Conservation (phyloP, 2,797 vertebrate species). For the Taenioides sp. region DNA sequence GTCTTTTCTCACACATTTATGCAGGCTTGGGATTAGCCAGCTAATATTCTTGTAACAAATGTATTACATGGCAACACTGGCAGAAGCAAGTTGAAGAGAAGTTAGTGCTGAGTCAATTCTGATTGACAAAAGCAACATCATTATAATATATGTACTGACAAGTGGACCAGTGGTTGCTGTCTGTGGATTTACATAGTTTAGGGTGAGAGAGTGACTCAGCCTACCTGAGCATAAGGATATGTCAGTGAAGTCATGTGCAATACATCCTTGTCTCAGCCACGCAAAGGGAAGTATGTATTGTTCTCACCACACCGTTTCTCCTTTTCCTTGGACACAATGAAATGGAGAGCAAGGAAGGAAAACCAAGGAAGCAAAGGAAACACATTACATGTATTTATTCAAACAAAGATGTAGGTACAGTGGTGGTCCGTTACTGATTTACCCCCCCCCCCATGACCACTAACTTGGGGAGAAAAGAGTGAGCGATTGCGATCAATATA, state of each 20-base stretch:
- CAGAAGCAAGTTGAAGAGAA: neutral
- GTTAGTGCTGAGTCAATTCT: neutral
- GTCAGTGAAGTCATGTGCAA: slow-evolving; percentile 51
- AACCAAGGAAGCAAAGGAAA: slow-evolving; percentile 8
- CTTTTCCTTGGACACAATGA: slow-evolving; percentile 54
- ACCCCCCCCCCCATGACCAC: no score
- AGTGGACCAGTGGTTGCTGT: neutral
- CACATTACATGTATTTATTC: slow-evolving; percentile 22
- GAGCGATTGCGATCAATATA: no score
- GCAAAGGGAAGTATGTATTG: slow-evolving; percentile 63
- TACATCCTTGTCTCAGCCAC: slow-evolving; percentile 21
- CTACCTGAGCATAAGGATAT: slow-evolving; percentile 27
- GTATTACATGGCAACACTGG: neutral
- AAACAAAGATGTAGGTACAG: neutral
- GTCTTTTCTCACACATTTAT: no score
- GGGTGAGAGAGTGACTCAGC: no score
- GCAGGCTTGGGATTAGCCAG: no score
- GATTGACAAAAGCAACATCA: neutral
- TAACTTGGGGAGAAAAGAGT: no score
- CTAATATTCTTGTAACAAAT: no score
- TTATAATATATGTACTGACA: neutral
- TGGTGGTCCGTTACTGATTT: no score
- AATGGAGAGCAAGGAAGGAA: slow-evolving; percentile 16
- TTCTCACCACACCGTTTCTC: slow-evolving; percentile 52
- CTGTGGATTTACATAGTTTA: no score